Base-by-base conservation (phyloP, 2,888 invertebrate species). In the Phania funesta region DNA sequence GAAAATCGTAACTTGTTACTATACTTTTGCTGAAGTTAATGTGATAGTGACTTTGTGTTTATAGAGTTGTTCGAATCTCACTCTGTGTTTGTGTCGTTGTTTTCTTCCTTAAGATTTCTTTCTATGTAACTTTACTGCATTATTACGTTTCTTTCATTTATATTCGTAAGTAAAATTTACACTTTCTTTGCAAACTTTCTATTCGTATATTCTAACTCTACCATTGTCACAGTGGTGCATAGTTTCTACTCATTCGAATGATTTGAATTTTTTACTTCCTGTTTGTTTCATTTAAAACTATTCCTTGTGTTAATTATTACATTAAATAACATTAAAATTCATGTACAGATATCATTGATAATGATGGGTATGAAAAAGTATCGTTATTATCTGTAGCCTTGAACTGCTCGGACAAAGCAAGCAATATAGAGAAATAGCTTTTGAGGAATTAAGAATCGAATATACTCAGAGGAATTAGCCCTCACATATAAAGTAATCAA, bases 1-100 rank as follows among this genome's bases (percentile, higher is more conserved):
- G 67, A 60, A 80, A 71, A 75, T 75, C 64, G 11, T 70, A 70
- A 80, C 76, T 80, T 80, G 76, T 80, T 80, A 80, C 76, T 71
- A 64, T 70, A 60, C 48, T 68, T 80, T 60, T 38, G 38, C 29
- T 41, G n/a, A 54, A 65, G 24, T 29, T 46, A 35, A 60, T 70
- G 38, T 50, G 62, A 22, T 26, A 29, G 3, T 62, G 22, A 32
- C 1, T 50, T 38, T 22, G 35, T 20, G 35, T 35, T 38, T 16
- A 18, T 18, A 58, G 35, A 20, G 44, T 68, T 41, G 41, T 18
- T 20, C 0, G 1, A 16, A 20, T 71, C 18, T 32, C 5, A 16
- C 4, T 56, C 2, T 35, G 44, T 38, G 35, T 26, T 24, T 50
- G n/a, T n/a, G 11, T 52, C 35, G 65, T 65, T 46, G 9, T 60